Conservation (phyloP, 1,140 invertebrate species). For the Idris sp. region DNA sequence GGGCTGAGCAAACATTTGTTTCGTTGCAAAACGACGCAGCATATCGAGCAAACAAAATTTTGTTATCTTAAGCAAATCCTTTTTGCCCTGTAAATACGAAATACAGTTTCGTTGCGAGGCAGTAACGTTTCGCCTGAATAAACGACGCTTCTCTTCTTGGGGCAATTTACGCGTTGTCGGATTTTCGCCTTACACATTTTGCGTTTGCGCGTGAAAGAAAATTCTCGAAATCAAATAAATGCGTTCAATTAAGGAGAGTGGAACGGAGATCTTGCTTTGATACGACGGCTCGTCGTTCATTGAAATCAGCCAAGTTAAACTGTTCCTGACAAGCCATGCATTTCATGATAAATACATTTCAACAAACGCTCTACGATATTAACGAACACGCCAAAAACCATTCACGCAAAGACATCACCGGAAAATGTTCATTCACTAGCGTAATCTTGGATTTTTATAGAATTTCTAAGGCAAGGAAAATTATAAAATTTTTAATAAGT, state of each 20-base stretch:
- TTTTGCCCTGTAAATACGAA: conserved; percentile 51
- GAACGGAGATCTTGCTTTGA: conserved; percentile 29
- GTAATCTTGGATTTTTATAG: no score
- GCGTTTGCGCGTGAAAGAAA: conserved; percentile 30
- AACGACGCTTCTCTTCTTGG: conserved; percentile 36
- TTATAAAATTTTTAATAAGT: no score
- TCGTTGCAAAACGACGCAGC: conserved; percentile 37
- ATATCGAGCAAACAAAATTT: conserved; percentile 62
- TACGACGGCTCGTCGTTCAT: conserved; percentile 13
- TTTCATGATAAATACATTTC: conserved; percentile 43
- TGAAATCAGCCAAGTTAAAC: conserved; percentile 22
- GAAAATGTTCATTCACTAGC: conserved; percentile 4
- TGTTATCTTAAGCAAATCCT: conserved; percentile 59
- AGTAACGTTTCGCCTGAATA: conserved; percentile 42
- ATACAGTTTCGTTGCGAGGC: conserved; percentile 19
- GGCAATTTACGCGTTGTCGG: conserved; percentile 49
- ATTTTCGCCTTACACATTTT: conserved; percentile 29
- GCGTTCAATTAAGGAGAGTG: conserved; percentile 57
- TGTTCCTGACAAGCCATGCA: conserved; percentile 13
- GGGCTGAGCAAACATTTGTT: conserved; percentile 50
- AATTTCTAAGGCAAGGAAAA: no score
- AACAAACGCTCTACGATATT: conserved; percentile 30
- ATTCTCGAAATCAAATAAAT: conserved; percentile 55
- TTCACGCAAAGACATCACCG: conserved; percentile 7
- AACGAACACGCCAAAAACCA: conserved; percentile 29